phyloP scores from a whole-genome alignment of 2,888 invertebrate genomes.

The Cheilosia pagana region DNA sequence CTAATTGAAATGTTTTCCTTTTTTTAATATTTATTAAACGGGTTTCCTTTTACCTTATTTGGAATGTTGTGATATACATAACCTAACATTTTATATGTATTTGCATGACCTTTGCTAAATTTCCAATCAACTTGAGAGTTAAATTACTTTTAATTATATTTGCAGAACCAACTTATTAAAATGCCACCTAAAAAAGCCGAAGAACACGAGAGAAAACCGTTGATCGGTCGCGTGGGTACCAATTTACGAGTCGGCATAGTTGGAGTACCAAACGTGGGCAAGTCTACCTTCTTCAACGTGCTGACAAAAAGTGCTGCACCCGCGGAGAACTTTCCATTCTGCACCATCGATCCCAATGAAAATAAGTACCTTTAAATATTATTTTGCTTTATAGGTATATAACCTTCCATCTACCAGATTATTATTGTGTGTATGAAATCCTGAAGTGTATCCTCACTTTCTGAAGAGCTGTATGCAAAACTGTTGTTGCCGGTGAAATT shows the following conservation, averaged over 20 bases:
- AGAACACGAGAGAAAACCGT: slow-evolving; percentile 93
- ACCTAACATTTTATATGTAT: slow-evolving; percentile 24
- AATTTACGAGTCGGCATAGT: slow-evolving; percentile 98
- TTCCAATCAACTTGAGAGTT: not conserved
- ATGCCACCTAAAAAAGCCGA: slow-evolving; percentile 94
- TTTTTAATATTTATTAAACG: too few relatives aligned
- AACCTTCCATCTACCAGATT: slow-evolving; percentile 39
- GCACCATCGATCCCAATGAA: slow-evolving; percentile 99
- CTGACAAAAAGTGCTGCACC: slow-evolving; percentile 98
- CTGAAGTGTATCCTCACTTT: slow-evolving; percentile 46
- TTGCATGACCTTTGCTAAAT: slow-evolving; percentile 8
- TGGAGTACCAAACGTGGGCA: slow-evolving; percentile 97
- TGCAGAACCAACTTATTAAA: slow-evolving; percentile 53
- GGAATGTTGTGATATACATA: slow-evolving; percentile 34
- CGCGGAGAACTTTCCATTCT: slow-evolving; percentile 99
- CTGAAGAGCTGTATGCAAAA: slow-evolving; percentile 44
- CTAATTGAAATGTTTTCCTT: too few relatives aligned
- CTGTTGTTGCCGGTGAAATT: slow-evolving; percentile 47
- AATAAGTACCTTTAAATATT: slow-evolving; percentile 91
- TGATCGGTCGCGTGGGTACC: slow-evolving; percentile 97
- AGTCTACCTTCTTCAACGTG: slow-evolving; percentile 99
- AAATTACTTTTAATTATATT: not conserved
- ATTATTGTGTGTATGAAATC: slow-evolving; percentile 46
- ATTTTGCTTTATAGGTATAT: slow-evolving; percentile 41
- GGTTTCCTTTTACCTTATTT: not conserved